Evolutionary conservation across 2,888 invertebrate species (phyloP).

Genomic region (Acleris holmiana): DNA sequence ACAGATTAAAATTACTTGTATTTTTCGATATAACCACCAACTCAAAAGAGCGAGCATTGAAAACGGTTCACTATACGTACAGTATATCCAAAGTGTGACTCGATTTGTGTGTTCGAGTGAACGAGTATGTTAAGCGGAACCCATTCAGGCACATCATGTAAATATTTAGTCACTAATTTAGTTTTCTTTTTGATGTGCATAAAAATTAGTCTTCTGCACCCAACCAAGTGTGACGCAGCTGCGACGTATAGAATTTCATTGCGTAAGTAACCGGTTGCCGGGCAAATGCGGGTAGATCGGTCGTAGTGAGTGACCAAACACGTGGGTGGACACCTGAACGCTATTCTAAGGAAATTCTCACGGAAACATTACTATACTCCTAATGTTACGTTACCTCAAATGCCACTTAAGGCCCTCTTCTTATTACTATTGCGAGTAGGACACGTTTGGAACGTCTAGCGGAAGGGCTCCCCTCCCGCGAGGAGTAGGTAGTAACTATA

Average conservation of each 20-base stretch:
- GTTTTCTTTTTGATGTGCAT: constrained; percentile 33
- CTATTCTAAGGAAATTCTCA: constrained; percentile 66
- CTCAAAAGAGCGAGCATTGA: no score
- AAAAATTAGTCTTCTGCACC: constrained; percentile 61
- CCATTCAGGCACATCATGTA: constrained; percentile 2
- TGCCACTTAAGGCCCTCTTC: constrained; percentile 56
- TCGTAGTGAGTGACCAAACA: constrained; percentile 63
- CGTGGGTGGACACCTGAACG: constrained; percentile 64
- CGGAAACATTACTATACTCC: constrained; percentile 59
- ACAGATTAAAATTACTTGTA: no score
- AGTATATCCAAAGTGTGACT: no score
- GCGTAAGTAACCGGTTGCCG: constrained; percentile 76
- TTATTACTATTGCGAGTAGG: not conserved
- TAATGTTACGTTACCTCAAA: constrained; percentile 62
- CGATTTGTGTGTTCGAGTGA: no score
- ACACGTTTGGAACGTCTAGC: no score
- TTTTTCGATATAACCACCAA: no score
- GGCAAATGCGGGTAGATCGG: constrained; percentile 72
- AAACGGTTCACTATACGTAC: no score
- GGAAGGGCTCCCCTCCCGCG: no score
- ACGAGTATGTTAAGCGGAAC: constrained; percentile 7
- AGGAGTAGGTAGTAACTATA: no score
- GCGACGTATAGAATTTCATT: constrained; percentile 78
- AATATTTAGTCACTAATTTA: constrained; percentile 9
- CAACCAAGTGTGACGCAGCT: constrained; percentile 74